Percentiles rank a stretch among this genome's conserved stretches.
phyloP scores from a whole-genome alignment of 1,140 invertebrate genomes.

The Aphaenogaster ashmeadi region DNA sequence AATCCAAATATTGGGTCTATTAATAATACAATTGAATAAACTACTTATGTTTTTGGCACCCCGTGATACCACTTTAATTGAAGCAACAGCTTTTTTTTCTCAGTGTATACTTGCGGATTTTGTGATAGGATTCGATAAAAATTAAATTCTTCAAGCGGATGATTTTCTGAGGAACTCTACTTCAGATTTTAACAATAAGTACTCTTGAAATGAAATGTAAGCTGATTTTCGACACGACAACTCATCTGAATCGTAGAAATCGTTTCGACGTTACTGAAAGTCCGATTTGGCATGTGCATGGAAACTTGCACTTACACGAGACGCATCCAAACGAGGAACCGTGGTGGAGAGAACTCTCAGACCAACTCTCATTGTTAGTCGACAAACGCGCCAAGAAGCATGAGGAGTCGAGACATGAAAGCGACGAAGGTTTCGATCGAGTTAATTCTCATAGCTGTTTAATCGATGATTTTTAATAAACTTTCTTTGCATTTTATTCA shows the following conservation, averaged over 20 bases:
- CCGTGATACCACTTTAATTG: too few relatives aligned
- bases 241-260: constrained; percentile 2
- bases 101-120: neutral
- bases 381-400: constrained; percentile 32
- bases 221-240: constrained; percentile 4
- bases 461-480: constrained; percentile 8
- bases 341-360: constrained; percentile 29
- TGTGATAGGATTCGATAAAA: neutral
- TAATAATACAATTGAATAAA: too few relatives aligned
- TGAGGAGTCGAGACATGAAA: constrained; percentile 56
- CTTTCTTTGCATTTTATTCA: neutral
- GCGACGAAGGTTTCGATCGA: constrained; percentile 5
- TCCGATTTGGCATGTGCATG: constrained; percentile 30
- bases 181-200: neutral
- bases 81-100: too few relatives aligned
- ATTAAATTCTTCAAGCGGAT: neutral
- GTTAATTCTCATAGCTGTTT: constrained; percentile 56
- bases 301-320: constrained; percentile 52
- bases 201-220: constrained; percentile 12
- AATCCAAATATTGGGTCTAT: too few relatives aligned
- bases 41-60: too few relatives aligned
- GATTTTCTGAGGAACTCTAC: neutral
- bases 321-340: constrained; percentile 62
- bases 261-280: constrained; percentile 31
- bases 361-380: constrained; percentile 72